Evolutionary conservation across 2,113 vertebrate species (phyloP), one percentile per base, ranked within the genome.

Genomic region (Cariama cristata): DNA sequence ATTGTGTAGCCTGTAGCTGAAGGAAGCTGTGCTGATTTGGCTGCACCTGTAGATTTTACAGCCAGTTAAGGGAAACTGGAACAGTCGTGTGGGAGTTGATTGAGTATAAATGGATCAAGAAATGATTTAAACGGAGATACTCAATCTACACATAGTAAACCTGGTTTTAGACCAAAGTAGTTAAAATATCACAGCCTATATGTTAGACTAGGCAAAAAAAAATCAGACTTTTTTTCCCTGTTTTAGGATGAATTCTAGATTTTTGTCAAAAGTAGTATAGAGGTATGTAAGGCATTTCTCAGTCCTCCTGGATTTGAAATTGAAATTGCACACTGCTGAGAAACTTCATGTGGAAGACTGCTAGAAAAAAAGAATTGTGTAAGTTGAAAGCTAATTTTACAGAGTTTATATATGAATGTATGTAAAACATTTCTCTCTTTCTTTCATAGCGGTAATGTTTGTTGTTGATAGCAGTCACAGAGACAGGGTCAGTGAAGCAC

Each of bases 391-490:
- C 17, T 75, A 53, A n/a, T 63, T 72, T 64, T 35, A 38, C 17
- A 35, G 12, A 33, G 11, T 62, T 76, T 71, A 7, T 85, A 50
- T 79, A 19, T 83, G 35, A 83, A 52, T 24, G 4, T 52, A 6
- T 50, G 9, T 95, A 47, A 74, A 95, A 80, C 6, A 9, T 92
- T 77, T 82, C 8, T 67, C 19, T 74, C 30, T 89, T 42, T 86
- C 80, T 86, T 97, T 82, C 66, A 35, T 97, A 99, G 99, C 99
- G 64, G 99, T 99, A 97, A 99, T 99, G 90, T 99, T 99, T 94
- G 99, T 99, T 95, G 98, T 99, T 76, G 99, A 99, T 97, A 99
- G 99, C 98, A 99, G 99, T 97, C 99, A 99, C 95, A 98, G 99
- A 97, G 99, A 99, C 98, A 95, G 99, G 79, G 98, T 99, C 88